phyloP scores from a whole-genome alignment of 2,888 invertebrate genomes.

The Sphaerophoria rueppellii region DNA sequence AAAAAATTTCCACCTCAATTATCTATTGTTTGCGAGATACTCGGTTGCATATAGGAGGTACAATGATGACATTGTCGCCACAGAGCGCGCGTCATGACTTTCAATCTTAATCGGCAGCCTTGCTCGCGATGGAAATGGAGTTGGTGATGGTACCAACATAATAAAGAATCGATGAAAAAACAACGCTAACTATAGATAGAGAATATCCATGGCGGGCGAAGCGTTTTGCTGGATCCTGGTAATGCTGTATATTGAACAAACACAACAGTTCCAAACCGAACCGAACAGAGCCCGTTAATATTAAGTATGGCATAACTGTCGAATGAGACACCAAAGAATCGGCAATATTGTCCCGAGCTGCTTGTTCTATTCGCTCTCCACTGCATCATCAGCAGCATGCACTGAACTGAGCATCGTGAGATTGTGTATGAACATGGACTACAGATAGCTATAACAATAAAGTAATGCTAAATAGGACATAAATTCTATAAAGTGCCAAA shows the following conservation, averaged over 20 bases:
- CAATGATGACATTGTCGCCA: slow-evolving; percentile 71
- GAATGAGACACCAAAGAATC: slow-evolving; percentile 68
- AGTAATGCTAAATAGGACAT: slow-evolving; percentile 74
- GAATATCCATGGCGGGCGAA: too few species aligned
- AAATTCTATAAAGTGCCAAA: slow-evolving; percentile 74
- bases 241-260: background rate
- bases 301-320: slow-evolving; percentile 71
- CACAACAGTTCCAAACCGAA: slow-evolving; percentile 38
- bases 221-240: too few species aligned
- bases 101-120: slow-evolving; percentile 67
- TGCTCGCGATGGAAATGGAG: slow-evolving; percentile 2
- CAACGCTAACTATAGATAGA: too few species aligned
- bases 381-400: slow-evolving; percentile 23
- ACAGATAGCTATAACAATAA: slow-evolving; percentile 68
- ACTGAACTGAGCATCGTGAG: slow-evolving; percentile 22
- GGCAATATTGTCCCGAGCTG: slow-evolving; percentile 48
- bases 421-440: slow-evolving; percentile 41
- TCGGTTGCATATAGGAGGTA: slow-evolving; percentile 15
- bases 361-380: background rate
- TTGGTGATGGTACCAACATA: background rate
- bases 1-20: slow-evolving; percentile 68
- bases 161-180: too few species aligned
- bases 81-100: slow-evolving; percentile 57
- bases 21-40: slow-evolving; percentile 66
- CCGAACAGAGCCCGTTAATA: slow-evolving; percentile 63